Evolutionary conservation across 1,140 invertebrate genomes (phyloP), one percentile per base, ranked within the genome.

Genomic region (Drosophila novamexicana): DNA sequence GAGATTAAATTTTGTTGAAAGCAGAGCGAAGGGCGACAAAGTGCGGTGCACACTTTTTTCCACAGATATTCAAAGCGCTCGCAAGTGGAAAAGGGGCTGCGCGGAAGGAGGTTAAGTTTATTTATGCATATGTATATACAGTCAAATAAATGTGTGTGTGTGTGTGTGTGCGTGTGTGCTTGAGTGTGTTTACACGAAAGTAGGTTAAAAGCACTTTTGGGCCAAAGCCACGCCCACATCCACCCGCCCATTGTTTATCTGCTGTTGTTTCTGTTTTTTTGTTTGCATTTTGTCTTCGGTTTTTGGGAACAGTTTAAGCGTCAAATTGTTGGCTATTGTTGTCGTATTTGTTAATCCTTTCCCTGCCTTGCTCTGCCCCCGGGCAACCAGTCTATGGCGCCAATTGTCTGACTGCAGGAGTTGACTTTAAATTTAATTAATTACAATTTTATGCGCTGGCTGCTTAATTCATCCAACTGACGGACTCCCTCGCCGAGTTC

Each of bases 191-290:
- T 50, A 62, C 54, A 69, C 75, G 82, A 88, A 88, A 84, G 80
- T 88, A 83, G 84, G 84, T 88, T 88, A 88, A 88, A 89, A 88
- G 84, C 84, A 83, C 84, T 89, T 81, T 88, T 77, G 80, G 84
- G 84, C 70, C 82, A 79, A 71, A 74, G 75, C 75, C 58, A 65
- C 65, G 59, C 75, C 75, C 39, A 42, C 39, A 32, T 9, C 32
- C 36, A n/a, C 18, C 18, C 32, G 12, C 18, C 63, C 42, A 34
- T 42, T 63, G 44, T 44, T 50, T 52, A 50, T 42, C 39, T 77
- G 65, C 62, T 68, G 53, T 64, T 63, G 61, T 77, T 62, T 49
- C 18, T 79, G 45, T 71, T 61, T 69, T 65, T 64, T 36, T 88
- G 83, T 88, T 88, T 88, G 79, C 83, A 77, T 88, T 82, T 79